Conservation (phyloP, 1,140 invertebrate species). For the Tenebrio molitor region DNA sequence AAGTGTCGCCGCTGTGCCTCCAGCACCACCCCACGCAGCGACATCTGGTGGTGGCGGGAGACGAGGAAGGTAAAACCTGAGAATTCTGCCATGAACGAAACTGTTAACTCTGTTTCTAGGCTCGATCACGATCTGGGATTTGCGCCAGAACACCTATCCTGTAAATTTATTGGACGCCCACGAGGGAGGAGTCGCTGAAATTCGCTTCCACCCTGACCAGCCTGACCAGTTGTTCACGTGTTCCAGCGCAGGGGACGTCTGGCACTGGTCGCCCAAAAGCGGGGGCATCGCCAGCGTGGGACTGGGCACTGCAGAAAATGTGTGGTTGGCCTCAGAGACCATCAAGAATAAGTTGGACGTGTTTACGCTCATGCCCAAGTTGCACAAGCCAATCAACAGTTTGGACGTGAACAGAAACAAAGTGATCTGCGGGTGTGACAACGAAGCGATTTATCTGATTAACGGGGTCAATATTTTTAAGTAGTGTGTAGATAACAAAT, state of each 20-base stretch:
- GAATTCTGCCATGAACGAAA: too few species aligned
- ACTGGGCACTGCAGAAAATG: slow-evolving; percentile 67
- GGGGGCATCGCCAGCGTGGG: slow-evolving; percentile 47
- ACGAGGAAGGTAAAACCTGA: slow-evolving; percentile 82
- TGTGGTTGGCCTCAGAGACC: slow-evolving; percentile 76
- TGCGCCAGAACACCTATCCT: slow-evolving; percentile 84
- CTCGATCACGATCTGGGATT: slow-evolving; percentile 89
- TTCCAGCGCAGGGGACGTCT: slow-evolving; percentile 84
- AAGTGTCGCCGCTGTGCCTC: slow-evolving; percentile 79
- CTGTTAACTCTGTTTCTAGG: too few species aligned
- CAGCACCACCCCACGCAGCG: slow-evolving; percentile 87
- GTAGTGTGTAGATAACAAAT: slow-evolving; percentile 1
- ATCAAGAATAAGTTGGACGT: slow-evolving; percentile 80
- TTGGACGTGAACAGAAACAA: slow-evolving; percentile 81
- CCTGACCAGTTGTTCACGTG: slow-evolving; percentile 87
- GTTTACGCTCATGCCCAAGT: slow-evolving; percentile 76
- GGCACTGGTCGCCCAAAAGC: slow-evolving; percentile 79
- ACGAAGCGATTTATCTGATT: slow-evolving; percentile 85
- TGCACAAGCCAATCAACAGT: slow-evolving; percentile 84
- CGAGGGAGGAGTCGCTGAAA: slow-evolving; percentile 80
- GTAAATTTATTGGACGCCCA: slow-evolving; percentile 86
- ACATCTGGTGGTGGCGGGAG: slow-evolving; percentile 86
- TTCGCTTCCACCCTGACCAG: slow-evolving; percentile 85
- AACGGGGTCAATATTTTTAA: slow-evolving; percentile 70
- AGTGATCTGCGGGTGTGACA: slow-evolving; percentile 85